These are phyloP conservation scores for Bicyclus anynana DNA, from an alignment of 1,140 invertebrate species.

Conservation along the genomic window DNA sequence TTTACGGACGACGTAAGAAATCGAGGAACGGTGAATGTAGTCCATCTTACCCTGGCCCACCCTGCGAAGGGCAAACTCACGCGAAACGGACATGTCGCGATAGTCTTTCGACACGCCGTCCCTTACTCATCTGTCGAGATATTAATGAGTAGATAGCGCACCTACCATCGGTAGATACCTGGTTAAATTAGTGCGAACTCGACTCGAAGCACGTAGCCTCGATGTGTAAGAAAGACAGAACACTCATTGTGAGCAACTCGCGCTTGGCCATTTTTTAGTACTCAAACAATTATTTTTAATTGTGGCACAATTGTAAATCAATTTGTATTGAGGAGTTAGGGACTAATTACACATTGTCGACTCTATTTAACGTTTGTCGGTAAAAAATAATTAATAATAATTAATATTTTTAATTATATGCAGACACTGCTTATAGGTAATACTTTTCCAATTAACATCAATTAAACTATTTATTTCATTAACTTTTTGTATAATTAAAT, in stretches of 20 bases:
- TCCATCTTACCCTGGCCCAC: background rate
- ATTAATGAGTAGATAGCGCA: conserved; percentile 1
- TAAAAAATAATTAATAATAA: no score
- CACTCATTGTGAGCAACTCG: no score
- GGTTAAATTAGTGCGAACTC: background rate
- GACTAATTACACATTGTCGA: no score
- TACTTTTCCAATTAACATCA: no score
- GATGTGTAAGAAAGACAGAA: no score
- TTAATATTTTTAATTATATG: no score
- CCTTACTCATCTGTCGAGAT: background rate
- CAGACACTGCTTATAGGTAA: no score
- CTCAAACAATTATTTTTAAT: conserved; percentile 2
- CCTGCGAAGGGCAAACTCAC: background rate
- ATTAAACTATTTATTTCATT: no score
- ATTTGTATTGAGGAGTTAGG: conserved; percentile 4
- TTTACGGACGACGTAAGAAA: no score
- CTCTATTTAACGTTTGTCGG: no score
- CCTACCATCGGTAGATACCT: background rate
- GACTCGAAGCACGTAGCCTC: background rate
- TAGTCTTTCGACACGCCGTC: conserved; percentile 1
- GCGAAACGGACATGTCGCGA: conserved; percentile 2
- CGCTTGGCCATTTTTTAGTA: no score
- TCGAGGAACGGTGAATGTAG: background rate
- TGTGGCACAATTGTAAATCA: background rate
- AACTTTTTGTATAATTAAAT: no score